Base-by-base conservation (phyloP, 2,888 invertebrate species). In the Mythimna vitellina region DNA sequence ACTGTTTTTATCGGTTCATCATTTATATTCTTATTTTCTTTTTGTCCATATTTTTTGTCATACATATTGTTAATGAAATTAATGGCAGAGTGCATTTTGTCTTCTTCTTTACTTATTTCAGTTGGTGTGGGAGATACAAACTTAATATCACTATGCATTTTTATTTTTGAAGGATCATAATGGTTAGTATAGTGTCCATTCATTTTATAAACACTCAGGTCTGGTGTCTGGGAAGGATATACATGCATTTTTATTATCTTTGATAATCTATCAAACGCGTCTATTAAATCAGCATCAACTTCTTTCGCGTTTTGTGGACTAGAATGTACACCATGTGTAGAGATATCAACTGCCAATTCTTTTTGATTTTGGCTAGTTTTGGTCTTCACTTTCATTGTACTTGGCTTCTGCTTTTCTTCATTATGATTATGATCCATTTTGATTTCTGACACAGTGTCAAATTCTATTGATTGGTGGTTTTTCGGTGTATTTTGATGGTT, bases 181-280 rank as follows among this genome's bases (percentile, higher is more conserved):
- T 67, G 32, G 20, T 69, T 60, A 20, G 12, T 67, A 53, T 71
- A 62, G 10, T 25, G 77, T 20, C 65, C 70, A 65, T 71, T 62
- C 10, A 46, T 67, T 83, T 88, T 89, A 65, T 87, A 89, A 51
- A 81, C 70, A 62, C 82, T 84, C 12, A 89, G 74, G 79, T 87
- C 84, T 64, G 88, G 89, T 51, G 75, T 85, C 38, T 89, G 85
- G 14, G 88, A 89, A 38, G 93, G 91, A 81, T 93, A 90, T 9
- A 92, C 89, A 51, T 91, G 90, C 49, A 87, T 77, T 83, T 89
- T 89, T 51, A 91, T 85, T 63, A 91, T 91, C 74, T 92, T 89
- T 17, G 88, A 84, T 63, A 92, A 71, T 78, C 89, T 86, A 46
- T 92, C 86, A 76, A 91, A 91, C 17, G 89, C 86, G 58, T 91